Evolutionary conservation across 2,888 invertebrate species (phyloP).

Genomic region (Camponotus fellah): DNA sequence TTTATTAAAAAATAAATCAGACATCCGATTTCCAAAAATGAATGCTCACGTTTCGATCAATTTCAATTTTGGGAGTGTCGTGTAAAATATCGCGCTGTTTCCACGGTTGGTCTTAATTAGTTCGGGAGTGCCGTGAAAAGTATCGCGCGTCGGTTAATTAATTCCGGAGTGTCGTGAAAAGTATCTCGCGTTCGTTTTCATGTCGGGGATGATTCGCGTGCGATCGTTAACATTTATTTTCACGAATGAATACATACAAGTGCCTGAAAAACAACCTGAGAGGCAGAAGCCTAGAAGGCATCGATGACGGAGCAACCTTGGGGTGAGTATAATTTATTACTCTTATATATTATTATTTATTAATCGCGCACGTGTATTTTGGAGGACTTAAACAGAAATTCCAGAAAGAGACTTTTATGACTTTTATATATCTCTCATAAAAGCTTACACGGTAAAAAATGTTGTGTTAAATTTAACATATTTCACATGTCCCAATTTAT

Average conservation of each 20-base stretch:
- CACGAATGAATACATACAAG: background rate
- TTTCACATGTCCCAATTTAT: too few species aligned
- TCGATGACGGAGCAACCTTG: background rate
- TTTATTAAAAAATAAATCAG: background rate
- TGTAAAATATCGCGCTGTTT: background rate
- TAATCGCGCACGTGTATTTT: background rate
- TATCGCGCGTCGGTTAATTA: background rate
- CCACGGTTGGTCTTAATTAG: background rate
- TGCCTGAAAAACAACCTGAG: background rate
- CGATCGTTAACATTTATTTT: constrained; percentile 7
- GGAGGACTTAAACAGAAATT: background rate
- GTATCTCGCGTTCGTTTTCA: background rate
- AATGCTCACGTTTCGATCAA: background rate
- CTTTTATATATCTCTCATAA: background rate
- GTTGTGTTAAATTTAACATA: too few species aligned
- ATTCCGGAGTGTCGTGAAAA: background rate
- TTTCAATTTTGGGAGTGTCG: background rate
- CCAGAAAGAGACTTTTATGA: background rate
- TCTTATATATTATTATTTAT: background rate
- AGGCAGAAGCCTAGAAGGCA: background rate
- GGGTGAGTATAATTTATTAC: background rate
- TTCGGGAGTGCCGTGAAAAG: background rate
- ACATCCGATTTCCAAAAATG: background rate
- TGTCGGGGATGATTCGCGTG: background rate
- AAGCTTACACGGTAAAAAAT: too few species aligned